Evolutionary conservation across 2,797 vertebrate species (phyloP).

Genomic region (Ptychadena robeensis): DNA sequence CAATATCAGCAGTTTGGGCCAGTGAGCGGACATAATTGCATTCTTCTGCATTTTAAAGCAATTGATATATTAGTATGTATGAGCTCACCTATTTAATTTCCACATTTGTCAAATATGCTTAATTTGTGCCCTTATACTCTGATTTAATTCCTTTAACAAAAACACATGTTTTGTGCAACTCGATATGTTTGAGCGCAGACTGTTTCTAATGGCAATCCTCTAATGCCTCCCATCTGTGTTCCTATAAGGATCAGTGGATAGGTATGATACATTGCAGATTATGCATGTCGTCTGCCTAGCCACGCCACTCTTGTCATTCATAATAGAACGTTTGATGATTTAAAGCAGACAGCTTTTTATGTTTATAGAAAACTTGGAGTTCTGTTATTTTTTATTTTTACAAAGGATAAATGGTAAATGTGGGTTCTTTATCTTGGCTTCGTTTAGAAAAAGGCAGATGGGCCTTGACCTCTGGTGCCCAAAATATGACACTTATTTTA

Average conservation of each 20-base stretch:
- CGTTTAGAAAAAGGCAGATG: background rate
- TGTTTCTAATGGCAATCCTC: slow-evolving; percentile 53
- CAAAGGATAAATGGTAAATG: background rate
- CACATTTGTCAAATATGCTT: slow-evolving; percentile 62
- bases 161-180: slow-evolving; percentile 58
- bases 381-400: background rate
- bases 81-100: slow-evolving; percentile 59
- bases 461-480: background rate
- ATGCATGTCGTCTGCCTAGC: slow-evolving; percentile 38
- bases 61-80: slow-evolving; percentile 56
- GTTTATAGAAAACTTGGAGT: slow-evolving; percentile 10
- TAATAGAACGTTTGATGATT: slow-evolving; percentile 17
- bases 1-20: slow-evolving; percentile 44
- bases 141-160: slow-evolving; percentile 58
- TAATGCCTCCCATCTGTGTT: slow-evolving; percentile 57
- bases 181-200: slow-evolving; percentile 55
- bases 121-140: slow-evolving; percentile 59
- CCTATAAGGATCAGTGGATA: slow-evolving; percentile 42
- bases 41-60: slow-evolving; percentile 45
- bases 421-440: background rate
- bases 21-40: slow-evolving; percentile 47
- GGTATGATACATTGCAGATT: slow-evolving; percentile 44
- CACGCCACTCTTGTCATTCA: slow-evolving; percentile 46
- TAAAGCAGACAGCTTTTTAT: slow-evolving; percentile 11
- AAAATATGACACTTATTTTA: background rate